Evolutionary conservation across 2,797 vertebrate genomes (phyloP).

Genomic region (Pelodytes ibericus): DNA sequence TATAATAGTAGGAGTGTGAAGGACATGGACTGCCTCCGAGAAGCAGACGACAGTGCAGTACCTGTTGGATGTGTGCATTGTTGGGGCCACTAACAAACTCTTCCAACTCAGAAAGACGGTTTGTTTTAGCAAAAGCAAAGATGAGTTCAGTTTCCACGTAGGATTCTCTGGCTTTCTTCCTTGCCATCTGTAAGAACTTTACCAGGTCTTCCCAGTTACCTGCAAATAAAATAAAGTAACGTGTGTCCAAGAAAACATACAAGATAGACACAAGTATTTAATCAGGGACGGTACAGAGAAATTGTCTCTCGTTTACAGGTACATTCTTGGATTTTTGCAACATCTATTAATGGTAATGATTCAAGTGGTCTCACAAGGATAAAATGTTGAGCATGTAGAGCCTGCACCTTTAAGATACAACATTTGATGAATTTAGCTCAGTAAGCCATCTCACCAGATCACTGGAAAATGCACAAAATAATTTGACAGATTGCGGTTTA

Average conservation of each 20-base stretch:
- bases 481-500: too few relatives aligned
- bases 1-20: background rate
- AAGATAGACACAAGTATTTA: background rate
- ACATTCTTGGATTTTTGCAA: too few relatives aligned
- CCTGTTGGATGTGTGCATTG: conserved; percentile 90
- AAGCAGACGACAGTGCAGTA: conserved; percentile 49
- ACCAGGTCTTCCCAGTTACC: conserved; percentile 94
- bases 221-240: conserved; percentile 51
- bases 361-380: too few relatives aligned
- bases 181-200: conserved; percentile 94
- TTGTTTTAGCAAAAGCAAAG: conserved; percentile 94
- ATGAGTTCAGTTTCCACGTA: conserved; percentile 92
- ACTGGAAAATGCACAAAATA: too few relatives aligned
- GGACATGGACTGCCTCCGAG: background rate
- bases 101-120: conserved; percentile 83
- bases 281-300: too few relatives aligned
- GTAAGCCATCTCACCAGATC: too few relatives aligned
- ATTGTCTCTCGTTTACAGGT: too few relatives aligned
- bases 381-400: too few relatives aligned
- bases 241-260: too few relatives aligned
- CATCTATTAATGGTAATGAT: too few relatives aligned
- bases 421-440: too few relatives aligned
- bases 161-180: conserved; percentile 89
- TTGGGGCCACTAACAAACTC: conserved; percentile 86
- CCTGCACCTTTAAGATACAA: too few relatives aligned